phyloP scores from a whole-genome alignment of 2,888 invertebrate genomes.

The Microplitis deprimator region DNA sequence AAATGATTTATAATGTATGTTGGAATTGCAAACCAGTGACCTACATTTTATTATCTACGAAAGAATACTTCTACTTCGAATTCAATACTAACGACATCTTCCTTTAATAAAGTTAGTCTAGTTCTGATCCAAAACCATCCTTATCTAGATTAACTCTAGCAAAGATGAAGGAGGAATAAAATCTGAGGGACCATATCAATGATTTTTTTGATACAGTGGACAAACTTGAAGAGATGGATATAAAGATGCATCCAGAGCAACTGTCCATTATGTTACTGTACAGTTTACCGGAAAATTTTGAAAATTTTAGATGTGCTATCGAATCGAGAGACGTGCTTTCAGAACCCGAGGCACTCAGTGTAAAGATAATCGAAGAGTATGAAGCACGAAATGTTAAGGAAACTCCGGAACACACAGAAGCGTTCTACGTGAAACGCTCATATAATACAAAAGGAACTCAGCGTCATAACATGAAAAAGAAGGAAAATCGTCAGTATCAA shows the following conservation, averaged over 20 bases:
- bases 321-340: conserved; percentile 40
- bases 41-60: background rate
- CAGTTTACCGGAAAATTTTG: conserved; percentile 34
- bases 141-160: too few relatives aligned
- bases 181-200: too few relatives aligned
- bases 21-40: background rate
- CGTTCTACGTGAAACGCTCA: background rate
- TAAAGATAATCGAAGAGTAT: conserved; percentile 28
- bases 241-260: background rate
- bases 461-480: background rate
- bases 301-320: conserved; percentile 24
- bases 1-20: too few relatives aligned
- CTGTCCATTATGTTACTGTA: conserved; percentile 21
- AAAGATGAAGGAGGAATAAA: too few relatives aligned
- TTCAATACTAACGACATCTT: background rate
- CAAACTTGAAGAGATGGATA: background rate
- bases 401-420: background rate
- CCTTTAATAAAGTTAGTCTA: too few relatives aligned
- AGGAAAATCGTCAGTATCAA: too few relatives aligned
- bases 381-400: conserved; percentile 11
- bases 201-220: too few relatives aligned
- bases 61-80: background rate
- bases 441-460: background rate
- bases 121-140: too few relatives aligned
- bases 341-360: conserved; percentile 29